Evolutionary conservation across 2,797 vertebrate species (phyloP).

Genomic region (Esox lucius): DNA sequence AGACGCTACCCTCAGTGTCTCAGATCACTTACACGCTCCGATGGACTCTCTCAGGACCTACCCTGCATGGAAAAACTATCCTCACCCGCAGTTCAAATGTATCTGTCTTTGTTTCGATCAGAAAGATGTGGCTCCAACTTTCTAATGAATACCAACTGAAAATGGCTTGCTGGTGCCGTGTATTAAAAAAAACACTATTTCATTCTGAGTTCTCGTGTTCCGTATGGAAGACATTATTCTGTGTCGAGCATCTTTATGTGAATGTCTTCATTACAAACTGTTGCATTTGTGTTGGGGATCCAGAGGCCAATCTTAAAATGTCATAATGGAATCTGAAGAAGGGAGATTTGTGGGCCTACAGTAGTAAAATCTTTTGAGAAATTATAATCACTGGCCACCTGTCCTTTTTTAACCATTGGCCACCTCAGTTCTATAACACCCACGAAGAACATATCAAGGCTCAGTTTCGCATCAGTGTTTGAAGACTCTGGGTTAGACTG

Average conservation of each 20-base stretch:
- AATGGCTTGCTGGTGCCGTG: conserved; percentile 57
- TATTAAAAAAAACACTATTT: conserved; percentile 55
- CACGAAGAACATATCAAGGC: not conserved
- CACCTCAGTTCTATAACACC: not conserved
- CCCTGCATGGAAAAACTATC: conserved; percentile 61
- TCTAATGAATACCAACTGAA: conserved; percentile 75
- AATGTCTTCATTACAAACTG: conserved; percentile 38
- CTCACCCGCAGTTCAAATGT: conserved; percentile 70
- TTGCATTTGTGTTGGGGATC: not conserved
- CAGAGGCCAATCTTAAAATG: not conserved
- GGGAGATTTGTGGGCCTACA: not conserved
- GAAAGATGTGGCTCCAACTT: conserved; percentile 63
- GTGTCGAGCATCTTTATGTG: conserved; percentile 42
- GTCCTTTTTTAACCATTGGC: too few relatives aligned
- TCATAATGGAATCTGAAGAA: not conserved
- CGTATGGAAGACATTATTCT: conserved; percentile 64
- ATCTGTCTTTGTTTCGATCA: conserved; percentile 63
- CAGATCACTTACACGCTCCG: conserved; percentile 64
- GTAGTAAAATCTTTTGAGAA: too few relatives aligned
- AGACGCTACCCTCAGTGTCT: conserved; percentile 68
- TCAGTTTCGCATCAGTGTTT: conserved; percentile 12
- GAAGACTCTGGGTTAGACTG: not conserved
- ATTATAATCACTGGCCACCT: too few relatives aligned
- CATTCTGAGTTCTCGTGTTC: conserved; percentile 46
- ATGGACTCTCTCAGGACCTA: conserved; percentile 54